phyloP scores from a whole-genome alignment of 2,113 vertebrate genomes.

The Megatriorchis doriae region DNA sequence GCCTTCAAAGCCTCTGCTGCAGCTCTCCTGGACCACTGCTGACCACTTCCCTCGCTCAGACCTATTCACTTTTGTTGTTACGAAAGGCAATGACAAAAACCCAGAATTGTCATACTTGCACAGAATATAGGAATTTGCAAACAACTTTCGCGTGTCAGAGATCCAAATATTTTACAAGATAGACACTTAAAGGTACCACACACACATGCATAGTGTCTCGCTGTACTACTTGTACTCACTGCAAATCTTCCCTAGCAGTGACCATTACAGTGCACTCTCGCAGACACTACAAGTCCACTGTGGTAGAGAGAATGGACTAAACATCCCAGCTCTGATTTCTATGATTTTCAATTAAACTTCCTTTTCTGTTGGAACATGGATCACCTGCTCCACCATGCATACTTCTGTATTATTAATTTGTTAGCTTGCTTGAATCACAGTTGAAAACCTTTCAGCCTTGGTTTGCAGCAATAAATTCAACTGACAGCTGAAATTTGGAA shows the following conservation, averaged over 20 bases:
- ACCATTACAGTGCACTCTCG: background rate
- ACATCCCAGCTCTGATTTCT: background rate
- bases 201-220: rapidly evolving
- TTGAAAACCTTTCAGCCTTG: conserved; percentile 79
- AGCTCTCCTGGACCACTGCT: background rate
- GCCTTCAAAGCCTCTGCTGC: background rate
- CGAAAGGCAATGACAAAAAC: no score
- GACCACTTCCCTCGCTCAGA: background rate
- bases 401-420: conserved; percentile 77
- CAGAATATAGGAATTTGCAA: background rate
- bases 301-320: background rate
- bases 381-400: conserved; percentile 72
- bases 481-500: conserved; percentile 84
- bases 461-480: conserved; percentile 81
- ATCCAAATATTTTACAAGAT: background rate
- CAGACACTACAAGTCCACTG: background rate
- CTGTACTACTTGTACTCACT: background rate
- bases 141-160: background rate
- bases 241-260: background rate
- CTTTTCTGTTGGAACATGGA: conserved; percentile 59
- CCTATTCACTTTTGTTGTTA: background rate
- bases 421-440: conserved; percentile 76
- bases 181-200: background rate
- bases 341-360: conserved; percentile 26
- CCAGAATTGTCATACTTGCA: rapidly evolving